Evolutionary conservation across 2,888 invertebrate species (phyloP), one percentile per base, ranked within the genome.

Genomic region (Tholera decimalis): DNA sequence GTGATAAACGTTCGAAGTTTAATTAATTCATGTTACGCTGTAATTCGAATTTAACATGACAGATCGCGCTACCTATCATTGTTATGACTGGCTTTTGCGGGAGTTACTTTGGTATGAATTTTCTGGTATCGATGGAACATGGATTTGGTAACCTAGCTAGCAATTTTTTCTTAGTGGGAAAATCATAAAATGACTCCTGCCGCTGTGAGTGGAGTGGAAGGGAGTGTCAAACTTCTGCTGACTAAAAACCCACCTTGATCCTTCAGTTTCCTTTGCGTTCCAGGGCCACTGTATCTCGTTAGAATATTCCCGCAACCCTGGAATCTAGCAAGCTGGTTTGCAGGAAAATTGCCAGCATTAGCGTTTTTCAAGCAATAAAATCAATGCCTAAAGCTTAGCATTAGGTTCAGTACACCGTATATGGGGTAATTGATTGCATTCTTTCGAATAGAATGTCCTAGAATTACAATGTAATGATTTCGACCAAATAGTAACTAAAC

Each of bases 1-100:
- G 61, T 75, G 75, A 65, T 70, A 75, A 64, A 73, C 58, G 75
- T 53, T 70, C 50, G 47, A 44, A 30, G 55, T 59, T 64, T 70
- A 74, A 73, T 73, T 69, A 73, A 75, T 70, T 69, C 8, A 56
- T 56, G 58, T 49, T 47, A 56, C 55, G 51, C 50, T 58, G 46
- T 73, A 59, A 63, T 74, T 74, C 50, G 50, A 59, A 39, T 55
- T 24, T 64, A 63, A 69, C 51, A 69, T 69, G 70, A 59, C 50
- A 59, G 75, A 51, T 73, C 55, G 46, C 39, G 64, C 70, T 51
- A 63, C 58, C 51, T 59, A 15, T 55, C 44, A 47, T 51, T 51
- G 39, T 58, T 51, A 35, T 58, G 33, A 56, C 26, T 54, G 44
- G 28, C 24, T 44, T 30, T n/a, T 50, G 20, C 9, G 20, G 0